phyloP scores from a whole-genome alignment of 2,797 vertebrate genomes.

The Argyrosomus regius region DNA sequence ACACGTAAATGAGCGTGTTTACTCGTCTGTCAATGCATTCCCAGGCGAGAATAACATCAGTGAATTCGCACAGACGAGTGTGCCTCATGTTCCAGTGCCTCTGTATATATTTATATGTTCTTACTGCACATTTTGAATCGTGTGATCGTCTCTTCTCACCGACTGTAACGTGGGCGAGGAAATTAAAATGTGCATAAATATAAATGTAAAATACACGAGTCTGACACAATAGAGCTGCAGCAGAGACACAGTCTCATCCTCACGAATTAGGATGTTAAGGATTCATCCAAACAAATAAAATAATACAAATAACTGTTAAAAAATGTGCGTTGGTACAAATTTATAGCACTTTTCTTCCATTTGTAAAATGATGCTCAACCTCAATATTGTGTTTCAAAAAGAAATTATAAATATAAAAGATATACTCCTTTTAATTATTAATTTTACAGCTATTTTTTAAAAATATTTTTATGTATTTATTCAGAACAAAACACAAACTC shows the following conservation, averaged over 20 bases:
- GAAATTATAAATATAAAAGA: background rate
- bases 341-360: background rate
- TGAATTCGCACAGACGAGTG: constrained; percentile 22
- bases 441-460: background rate
- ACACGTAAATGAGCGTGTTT: constrained; percentile 45
- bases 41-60: constrained; percentile 23
- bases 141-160: background rate
- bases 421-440: too few relatives aligned
- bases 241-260: background rate
- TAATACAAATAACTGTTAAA: background rate
- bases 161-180: background rate
- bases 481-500: background rate
- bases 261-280: background rate
- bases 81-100: background rate
- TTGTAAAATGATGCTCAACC: background rate
- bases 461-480: background rate
- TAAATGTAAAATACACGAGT: background rate
- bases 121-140: background rate
- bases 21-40: constrained; percentile 42
- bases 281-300: background rate
- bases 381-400: background rate
- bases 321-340: background rate
- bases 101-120: background rate
- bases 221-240: background rate
- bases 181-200: background rate